Base-by-base conservation (phyloP, 2,797 vertebrate genomes). In the Lepilemur ruficaudatus region DNA sequence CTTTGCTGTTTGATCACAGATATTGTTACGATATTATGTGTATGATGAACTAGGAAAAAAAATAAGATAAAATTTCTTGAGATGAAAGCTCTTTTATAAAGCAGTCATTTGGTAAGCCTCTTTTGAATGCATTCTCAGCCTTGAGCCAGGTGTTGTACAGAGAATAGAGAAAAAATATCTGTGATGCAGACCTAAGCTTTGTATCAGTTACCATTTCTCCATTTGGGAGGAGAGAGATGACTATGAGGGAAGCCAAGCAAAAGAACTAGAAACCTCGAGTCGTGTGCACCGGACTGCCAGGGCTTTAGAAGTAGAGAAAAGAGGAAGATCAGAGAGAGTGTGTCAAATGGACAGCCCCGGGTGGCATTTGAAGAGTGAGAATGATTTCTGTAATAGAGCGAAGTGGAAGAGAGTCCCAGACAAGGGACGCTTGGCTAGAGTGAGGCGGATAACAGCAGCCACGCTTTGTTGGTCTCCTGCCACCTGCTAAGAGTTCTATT, bases 391-490 rank as follows among this genome's bases (percentile, higher is more conserved):
- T 0, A 20, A 15, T 3, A 5, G 13, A 46, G 5, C 23, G 38
- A 28, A 46, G 59, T 0, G 0, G 48, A 13, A 43, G 22, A 4
- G 23, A 67, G 20, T 25, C 20, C 15, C 69, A 35, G n/a, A 70
- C 46, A 23, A 35, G 41, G 75, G 6, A 0, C 41, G 4, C 6
- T 15, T 17, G n/a, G 69, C 30, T 18, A 14, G 20, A 59, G 10
- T 5, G 2, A 30, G 67, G 46, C 0, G 1, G 50, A 1, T 23
- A 17, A 23, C 1, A 80, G n/a, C 15, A 22, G 46, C 57, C 30
- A 1, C 0, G 18, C 35, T 81, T 15, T 30, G 38, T 4, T 7
- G 32, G 22, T 23, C 38, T 78, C 87, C 63, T 61, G 12, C n/a
- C 0, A 0, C 41, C 59, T 72, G 72, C n/a, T 43, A 43, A 82